Base-by-base conservation (phyloP, 2,797 vertebrate species). In the Crypturellus tataupa region DNA sequence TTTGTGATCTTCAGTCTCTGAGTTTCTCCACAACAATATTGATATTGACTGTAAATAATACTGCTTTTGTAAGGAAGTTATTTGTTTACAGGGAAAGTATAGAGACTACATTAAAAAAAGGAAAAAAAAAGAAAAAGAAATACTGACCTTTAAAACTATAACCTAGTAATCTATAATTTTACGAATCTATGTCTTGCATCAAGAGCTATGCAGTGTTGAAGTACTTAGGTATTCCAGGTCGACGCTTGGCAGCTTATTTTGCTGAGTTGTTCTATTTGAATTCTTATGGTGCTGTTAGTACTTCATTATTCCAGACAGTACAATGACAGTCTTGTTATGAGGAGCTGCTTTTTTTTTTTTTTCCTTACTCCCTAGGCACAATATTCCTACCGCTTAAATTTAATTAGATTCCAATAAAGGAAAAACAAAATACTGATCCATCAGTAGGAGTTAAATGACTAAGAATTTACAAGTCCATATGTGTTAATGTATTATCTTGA, bases 131-230 rank as follows among this genome's bases (percentile, higher is more conserved):
- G 29, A 53, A 37, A 40, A 39, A 25, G 6, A 77, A 65, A 73
- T 67, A 20, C 63, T 65, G 23, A 33, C 68, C 23, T 80, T 37
- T 18, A 42, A 72, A n/a, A 5, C 24, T 40, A 19, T 6, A 85
- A 29, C 49, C 29, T 80, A 6, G 2, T 65, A 31, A 68, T 11
- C 13, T 67, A 1, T 40, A 3, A 13, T 46, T 14, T 39, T 55
- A 10, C 6, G 23, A 44, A 25, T 2, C 67, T 69, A 3, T 0
- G 1, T 39, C 62, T 73, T 42, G 3, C 6, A 4, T 51, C 0
- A 5, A 58, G 84, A 82, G 55, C 46, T 37, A 65, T 51, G 85
- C 62, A n/a, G 60, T 13, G 76, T 25, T n/a, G 55, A 24, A 46
- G 12, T 2, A 1, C 60, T 37, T 25, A 37, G 69, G 18, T 20